Evolutionary conservation across 1,140 invertebrate species (phyloP), one percentile per base, ranked within the genome.

Genomic region (Tetragonula clypearis): DNA sequence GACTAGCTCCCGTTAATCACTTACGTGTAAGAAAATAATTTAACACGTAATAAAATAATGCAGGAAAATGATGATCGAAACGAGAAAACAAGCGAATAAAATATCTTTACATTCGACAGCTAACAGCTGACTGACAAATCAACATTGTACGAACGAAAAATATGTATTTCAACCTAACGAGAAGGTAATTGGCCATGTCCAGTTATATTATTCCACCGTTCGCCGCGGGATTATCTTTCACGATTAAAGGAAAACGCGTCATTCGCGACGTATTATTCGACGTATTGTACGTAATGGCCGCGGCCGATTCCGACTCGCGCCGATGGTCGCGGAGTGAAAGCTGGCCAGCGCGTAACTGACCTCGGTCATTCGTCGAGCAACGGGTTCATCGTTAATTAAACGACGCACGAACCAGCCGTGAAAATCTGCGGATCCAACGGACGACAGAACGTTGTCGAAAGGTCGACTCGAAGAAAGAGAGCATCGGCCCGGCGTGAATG

Each of bases 281-380:
- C 4, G 9, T 56, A 58, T 30, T 8, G 41, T 8, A 49, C 8
- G 41, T 49, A 49, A 68, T 68, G 41, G 77, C 35, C 35, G 26
- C 26, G 53, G 26, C 35, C 26, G 62, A 68, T 55, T 53, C 65
- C 41, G 41, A 55, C 72, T 74, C 35, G 73, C 73, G 53, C 11
- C n/a, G 49, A n/a, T 55, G 49, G 53, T 56, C 21, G 30, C 41
- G 73, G 81, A 83, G 81, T 83, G 81, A 83, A 83, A 83, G 81
- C 81, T 77, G 73, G 81, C 23, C 73, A 65, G 21, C 77, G 79
- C 73, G 81, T 83, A 83, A 83, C 81, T 83, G 81, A 83, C 81
- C 81, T 77, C 81, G 81, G 81, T 56, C 73, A 83, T 65, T 83
- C 73, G 81, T 58, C 41, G 81, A 81, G 55, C 79, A 62, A 73